Evolutionary conservation across 37 sponge, comb jelly and placozoan species (phyloP), one percentile per base, ranked within the genome.

Genomic region (Oopsacas minuta): DNA sequence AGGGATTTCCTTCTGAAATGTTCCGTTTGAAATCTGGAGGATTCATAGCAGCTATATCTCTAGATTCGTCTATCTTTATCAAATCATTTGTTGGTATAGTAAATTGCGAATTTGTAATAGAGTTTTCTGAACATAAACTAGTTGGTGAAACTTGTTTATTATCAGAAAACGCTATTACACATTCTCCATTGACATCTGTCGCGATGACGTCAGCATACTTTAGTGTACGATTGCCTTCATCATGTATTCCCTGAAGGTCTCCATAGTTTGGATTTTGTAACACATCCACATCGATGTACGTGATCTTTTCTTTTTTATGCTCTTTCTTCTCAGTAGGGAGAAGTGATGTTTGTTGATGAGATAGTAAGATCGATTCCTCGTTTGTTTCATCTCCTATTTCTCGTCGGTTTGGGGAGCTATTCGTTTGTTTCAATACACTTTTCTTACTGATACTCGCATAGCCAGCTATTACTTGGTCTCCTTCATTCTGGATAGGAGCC

Each of bases 171-270:
- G 75, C 75, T 25, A 61, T 12, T 3, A 61, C 75, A 10, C 20
- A 25, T 34, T 61, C 75, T 3, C 75, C 75, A 61, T 61, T 10
- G 75, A 10, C 30, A 12, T 61, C 75, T 20, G 75, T 61, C 22
- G 75, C 75, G 22, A 61, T 61, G 7, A 61, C 75, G 75, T 61
- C 75, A 61, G 32, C 28, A 34, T 61, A 61, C 75, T 61, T 61
- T 25, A 61, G 20, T 34, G 75, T 61, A 61, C 75, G 75, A n/a
- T 61, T 61, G 5, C 75, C 75, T 25, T 61, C 75, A 61, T 61
- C 75, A n/a, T 61, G 75, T 61, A 61, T 61, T 25, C 28, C 75
- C 7, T 3, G 22, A 25, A 61, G 22, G 28, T 61, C 75, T 61
- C 75, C 75, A 34, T 61, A 61, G 30, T 61, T 61, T 25, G 75